Conservation (phyloP, 2,888 invertebrate species). For the Brenthis ino region DNA sequence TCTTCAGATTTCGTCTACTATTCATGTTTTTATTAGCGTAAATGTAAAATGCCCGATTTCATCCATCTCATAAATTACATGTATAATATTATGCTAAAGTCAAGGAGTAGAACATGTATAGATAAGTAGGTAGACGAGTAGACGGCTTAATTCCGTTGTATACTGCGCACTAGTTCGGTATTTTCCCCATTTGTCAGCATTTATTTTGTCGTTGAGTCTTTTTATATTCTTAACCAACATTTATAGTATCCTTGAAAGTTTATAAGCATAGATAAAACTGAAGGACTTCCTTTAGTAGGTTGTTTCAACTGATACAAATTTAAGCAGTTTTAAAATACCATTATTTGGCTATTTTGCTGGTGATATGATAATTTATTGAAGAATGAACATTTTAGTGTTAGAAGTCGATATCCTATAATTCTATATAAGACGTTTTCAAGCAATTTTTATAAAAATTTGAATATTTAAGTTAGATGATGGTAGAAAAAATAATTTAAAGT, state of each 20-base stretch:
- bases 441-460: too few species aligned
- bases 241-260: constrained; percentile 29
- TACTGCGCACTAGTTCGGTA: constrained; percentile 25
- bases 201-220: constrained; percentile 30
- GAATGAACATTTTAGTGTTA: too few species aligned
- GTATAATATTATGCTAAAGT: constrained; percentile 9
- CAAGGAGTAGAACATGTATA: constrained; percentile 13
- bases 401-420: too few species aligned
- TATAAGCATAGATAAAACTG: constrained; percentile 22
- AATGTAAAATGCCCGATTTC: constrained; percentile 5
- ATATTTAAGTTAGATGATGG: too few species aligned
- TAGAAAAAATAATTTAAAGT: too few species aligned
- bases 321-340: constrained; percentile 4
- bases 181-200: constrained; percentile 27
- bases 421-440: too few species aligned
- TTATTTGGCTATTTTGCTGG: neutral
- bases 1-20: neutral
- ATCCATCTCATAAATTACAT: neutral
- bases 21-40: constrained; percentile 11
- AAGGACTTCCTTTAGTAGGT: constrained; percentile 19
- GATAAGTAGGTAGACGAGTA: constrained; percentile 24
- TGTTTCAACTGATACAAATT: constrained; percentile 13
- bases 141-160: constrained; percentile 24
- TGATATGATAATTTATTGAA: constrained; percentile 1
- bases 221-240: constrained; percentile 29